phyloP scores from a whole-genome alignment of 2,113 vertebrate genomes.

The Pantherophis guttatus region DNA sequence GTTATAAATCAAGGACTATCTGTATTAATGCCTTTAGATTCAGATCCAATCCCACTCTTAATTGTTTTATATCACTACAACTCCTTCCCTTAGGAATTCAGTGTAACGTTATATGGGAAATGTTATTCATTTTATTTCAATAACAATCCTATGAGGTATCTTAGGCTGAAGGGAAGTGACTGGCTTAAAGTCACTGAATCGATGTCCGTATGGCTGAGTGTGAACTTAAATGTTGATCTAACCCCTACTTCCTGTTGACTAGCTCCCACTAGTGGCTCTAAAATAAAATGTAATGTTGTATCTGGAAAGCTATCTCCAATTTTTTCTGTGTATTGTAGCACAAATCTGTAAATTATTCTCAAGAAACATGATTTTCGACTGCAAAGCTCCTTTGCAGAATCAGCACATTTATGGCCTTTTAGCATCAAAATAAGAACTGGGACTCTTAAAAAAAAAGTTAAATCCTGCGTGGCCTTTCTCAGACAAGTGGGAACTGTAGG shows the following conservation, averaged over 20 bases:
- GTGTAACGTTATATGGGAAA: background rate
- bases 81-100: background rate
- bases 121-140: background rate
- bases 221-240: background rate
- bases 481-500: background rate
- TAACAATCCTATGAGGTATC: background rate
- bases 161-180: background rate
- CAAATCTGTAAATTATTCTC: background rate
- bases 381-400: background rate
- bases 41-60: background rate
- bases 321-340: background rate
- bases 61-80: background rate
- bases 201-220: background rate
- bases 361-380: background rate
- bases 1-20: background rate
- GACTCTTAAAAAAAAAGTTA: background rate
- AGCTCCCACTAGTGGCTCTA: background rate
- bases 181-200: background rate
- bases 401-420: background rate
- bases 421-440: background rate
- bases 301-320: background rate
- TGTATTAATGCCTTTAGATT: background rate
- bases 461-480: background rate
- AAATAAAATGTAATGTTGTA: background rate
- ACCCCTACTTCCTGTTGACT: background rate